Base-by-base conservation (phyloP, 2,888 invertebrate species). In the Caenorhabditis japonica region DNA sequence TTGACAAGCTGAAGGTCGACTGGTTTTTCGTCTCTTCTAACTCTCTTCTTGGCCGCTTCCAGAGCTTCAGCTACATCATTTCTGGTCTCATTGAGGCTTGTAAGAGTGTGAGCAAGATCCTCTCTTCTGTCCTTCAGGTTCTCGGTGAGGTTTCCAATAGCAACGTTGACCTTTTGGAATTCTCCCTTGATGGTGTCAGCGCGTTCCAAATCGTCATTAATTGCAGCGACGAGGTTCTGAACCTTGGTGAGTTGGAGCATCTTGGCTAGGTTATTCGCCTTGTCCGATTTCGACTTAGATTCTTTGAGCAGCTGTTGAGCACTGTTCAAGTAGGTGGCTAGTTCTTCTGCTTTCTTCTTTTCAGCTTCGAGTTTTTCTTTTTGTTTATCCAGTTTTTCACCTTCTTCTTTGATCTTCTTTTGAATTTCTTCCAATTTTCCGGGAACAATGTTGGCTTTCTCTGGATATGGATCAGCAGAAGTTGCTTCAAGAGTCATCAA, bases 301-400 rank as follows among this genome's bases (percentile, higher is more conserved):
- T 79, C 73, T 41, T 79, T 81, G 49, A 77, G 56, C 8, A 55
- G 36, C 23, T 79, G 71, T 43, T 79, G 76, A 13, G 79, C 72
- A 52, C 70, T 62, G 34, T 76, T 70, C 56, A 80, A 39, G 8
- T 71, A 69, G 8, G 64, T 51, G 7, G 73, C 59, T 8, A 74
- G 27, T 1, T 68, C 46, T 10, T 75, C 61, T 3, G 75, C 59
- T 49, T 64, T 72, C 34, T 68, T 66, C 56, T 77, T 62, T 17
- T 75, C 69, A 15, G 52, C 39, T 2, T 53, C 73, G 13, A 66
- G 30, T 17, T 72, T 60, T 8, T 66, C 56, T 41, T 74, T 69
- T 43, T 72, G 69, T 13, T 44, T 33, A 4, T 60, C 58, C 44
- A 75, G 38, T 15, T 66, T 58, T 5, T 66, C 66, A 10, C 39